These are phyloP conservation scores for Melanotaenia parkinsoni DNA, from an alignment of 2,797 vertebrate species.

Conservation along the genomic window DNA sequence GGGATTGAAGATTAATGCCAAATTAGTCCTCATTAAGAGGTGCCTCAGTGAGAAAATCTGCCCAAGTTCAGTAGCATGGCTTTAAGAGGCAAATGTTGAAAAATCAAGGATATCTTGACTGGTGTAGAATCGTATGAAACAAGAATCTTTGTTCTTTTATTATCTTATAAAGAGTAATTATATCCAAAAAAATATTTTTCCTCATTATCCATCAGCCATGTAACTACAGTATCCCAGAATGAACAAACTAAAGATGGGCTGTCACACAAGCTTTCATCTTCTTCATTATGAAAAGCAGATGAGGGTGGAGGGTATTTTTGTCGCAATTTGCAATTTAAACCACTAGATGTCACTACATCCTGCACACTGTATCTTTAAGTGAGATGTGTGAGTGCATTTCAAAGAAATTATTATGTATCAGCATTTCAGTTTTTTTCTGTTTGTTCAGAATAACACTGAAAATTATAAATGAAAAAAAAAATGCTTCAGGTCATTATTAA, in stretches of 20 bases:
- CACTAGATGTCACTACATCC: background rate
- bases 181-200: background rate
- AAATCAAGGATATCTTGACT: background rate
- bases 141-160: background rate
- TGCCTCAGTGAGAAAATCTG: too few relatives aligned
- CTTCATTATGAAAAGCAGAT: background rate
- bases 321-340: background rate
- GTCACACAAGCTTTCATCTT: background rate
- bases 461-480: background rate
- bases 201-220: background rate
- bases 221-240: background rate
- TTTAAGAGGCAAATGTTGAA: too few relatives aligned
- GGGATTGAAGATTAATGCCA: too few relatives aligned
- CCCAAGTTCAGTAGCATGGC: too few relatives aligned
- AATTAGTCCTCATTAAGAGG: too few relatives aligned
- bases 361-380: background rate
- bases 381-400: background rate
- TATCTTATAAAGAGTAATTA: background rate
- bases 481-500: background rate
- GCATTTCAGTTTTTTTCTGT: background rate
- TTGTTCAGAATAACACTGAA: background rate
- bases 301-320: background rate
- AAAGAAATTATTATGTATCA: background rate
- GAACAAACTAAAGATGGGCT: background rate
- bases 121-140: background rate